Percentiles rank a stretch among this genome's conserved stretches.
Conservation (phyloP, 2,797 vertebrate species). For the Synaphobranchus kaupii region DNA sequence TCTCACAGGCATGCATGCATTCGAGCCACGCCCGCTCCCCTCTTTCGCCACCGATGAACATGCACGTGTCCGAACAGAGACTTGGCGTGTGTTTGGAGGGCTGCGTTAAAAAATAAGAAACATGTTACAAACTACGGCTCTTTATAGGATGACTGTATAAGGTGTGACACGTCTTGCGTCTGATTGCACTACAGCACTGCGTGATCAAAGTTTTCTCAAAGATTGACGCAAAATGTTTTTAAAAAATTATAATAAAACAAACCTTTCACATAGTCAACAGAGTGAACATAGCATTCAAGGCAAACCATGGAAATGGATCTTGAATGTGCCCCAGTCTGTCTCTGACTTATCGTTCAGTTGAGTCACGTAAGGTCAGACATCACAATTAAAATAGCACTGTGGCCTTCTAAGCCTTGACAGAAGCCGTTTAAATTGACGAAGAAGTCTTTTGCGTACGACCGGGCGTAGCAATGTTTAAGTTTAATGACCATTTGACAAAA, state of each 20-base stretch:
- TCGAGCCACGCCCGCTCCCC: neutral
- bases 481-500: constrained; percentile 52
- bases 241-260: no score
- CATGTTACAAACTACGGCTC: no score
- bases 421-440: constrained; percentile 49
- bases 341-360: constrained; percentile 6
- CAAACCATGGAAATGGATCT: no score
- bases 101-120: no score
- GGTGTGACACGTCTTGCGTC: no score
- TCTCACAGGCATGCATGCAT: constrained; percentile 15
- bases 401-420: constrained; percentile 49
- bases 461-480: constrained; percentile 46
- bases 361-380: constrained; percentile 47
- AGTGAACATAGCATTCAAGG: no score
- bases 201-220: no score
- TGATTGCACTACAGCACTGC: no score
- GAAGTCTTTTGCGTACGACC: constrained; percentile 56
- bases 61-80: constrained; percentile 8
- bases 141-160: no score
- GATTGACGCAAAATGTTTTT: no score
- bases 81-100: neutral
- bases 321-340: no score
- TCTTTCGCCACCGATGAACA: neutral
- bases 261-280: no score
- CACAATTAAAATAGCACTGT: constrained; percentile 45